Evolutionary conservation across 2,113 vertebrate species (phyloP).

Genomic region (Mustelus asterias): DNA sequence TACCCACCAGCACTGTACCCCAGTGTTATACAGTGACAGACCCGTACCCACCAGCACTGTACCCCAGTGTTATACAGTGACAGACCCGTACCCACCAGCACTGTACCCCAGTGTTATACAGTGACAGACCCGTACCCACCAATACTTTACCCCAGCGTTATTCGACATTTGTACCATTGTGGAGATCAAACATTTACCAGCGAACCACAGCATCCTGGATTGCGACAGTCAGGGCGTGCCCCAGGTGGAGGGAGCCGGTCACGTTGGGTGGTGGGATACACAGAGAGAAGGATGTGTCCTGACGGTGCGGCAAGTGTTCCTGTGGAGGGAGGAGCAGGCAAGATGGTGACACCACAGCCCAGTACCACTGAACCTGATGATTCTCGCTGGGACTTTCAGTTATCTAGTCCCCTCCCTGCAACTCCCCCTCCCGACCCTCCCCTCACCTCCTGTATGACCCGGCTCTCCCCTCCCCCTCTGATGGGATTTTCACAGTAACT

Average conservation of each 20-base stretch:
- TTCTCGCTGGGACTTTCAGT: too few relatives aligned
- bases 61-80: too few relatives aligned
- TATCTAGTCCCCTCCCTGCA: not conserved
- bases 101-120: too few relatives aligned
- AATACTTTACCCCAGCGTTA: too few relatives aligned
- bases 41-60: too few relatives aligned
- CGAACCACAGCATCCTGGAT: slow-evolving; percentile 78
- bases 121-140: too few relatives aligned
- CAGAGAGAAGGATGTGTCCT: slow-evolving; percentile 57
- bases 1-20: too few relatives aligned
- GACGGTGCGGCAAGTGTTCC: slow-evolving; percentile 54
- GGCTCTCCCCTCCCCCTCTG: too few relatives aligned
- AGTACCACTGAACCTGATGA: not conserved
- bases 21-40: too few relatives aligned
- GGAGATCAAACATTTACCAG: slow-evolving; percentile 56
- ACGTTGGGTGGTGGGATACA: slow-evolving; percentile 87
- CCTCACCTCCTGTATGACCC: too few relatives aligned
- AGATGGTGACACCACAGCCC: not conserved
- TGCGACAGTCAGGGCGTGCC: slow-evolving; percentile 81
- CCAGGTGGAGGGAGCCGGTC: slow-evolving; percentile 82
- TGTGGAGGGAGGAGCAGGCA: slow-evolving; percentile 38
- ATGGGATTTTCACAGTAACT: too few relatives aligned
- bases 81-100: too few relatives aligned
- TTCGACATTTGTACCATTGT: not conserved
- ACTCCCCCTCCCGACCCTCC: not conserved